Base-by-base conservation (phyloP, 2,113 vertebrate genomes). In the Lepisosteus oculatus region DNA sequence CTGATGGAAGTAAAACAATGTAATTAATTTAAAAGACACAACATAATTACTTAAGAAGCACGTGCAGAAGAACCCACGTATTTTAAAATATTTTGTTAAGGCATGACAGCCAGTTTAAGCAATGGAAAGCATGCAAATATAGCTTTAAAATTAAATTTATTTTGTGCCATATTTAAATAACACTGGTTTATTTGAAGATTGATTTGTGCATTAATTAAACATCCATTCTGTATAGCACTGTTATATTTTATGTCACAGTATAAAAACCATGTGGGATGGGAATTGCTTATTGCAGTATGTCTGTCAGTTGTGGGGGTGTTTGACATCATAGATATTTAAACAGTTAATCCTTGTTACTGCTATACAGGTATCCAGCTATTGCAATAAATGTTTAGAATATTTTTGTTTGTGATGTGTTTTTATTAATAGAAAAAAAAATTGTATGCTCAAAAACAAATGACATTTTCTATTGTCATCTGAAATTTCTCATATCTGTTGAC, bases 371-470 rank as follows among this genome's bases (percentile, higher is more conserved):
- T 92, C 93, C 90, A 92, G 96, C 95, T 97, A 95, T 93, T 97
- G 95, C 95, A 99, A 99, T 99, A 99, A 99, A 98, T 96, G 94
- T 97, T 98, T 95, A 95, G 90, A 96, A 93, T 94, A 94, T 81
- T 83, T 86, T 79, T 84, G 86, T 85, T 85, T 91, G 88, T 86
- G 88, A 79, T 90, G 85, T 90, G 85, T 89, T 82, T 85, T 93
- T 86, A 75, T 91, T 90, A 76, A 6, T 9, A 51, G 5, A 51
- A 6, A 9, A 5, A 51, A 5, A 6, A 51, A 6, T 51, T 51
- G 47, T 51, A 51, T 6, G 47, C 9, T 51, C 47, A 51, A 51
- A 51, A 51, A 51, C 47, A 51, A 6, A 51, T 51, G 1, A 6
- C 5, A 51, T 51, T 51, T 5, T 51, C 47, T 51, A 1, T 51